Conservation (phyloP, 2,797 vertebrate species). For the Notoglanidium macrostoma region DNA sequence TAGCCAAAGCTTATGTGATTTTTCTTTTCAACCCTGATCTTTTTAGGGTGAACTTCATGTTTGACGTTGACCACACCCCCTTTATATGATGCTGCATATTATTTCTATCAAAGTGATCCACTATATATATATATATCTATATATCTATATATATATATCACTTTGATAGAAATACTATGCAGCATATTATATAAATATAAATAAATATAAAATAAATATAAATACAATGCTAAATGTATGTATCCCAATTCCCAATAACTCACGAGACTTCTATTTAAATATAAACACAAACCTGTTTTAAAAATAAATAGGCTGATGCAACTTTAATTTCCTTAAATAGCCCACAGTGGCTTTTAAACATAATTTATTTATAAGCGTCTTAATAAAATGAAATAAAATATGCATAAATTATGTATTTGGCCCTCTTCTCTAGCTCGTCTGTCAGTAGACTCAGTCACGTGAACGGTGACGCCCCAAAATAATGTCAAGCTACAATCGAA, state of each 20-base stretch:
- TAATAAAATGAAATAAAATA: neutral
- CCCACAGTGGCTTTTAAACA: neutral
- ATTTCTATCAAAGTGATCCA: neutral
- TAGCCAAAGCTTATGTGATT: too few relatives aligned
- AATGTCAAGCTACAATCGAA: slow-evolving; percentile 47
- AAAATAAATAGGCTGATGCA: neutral
- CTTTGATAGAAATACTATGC: too few relatives aligned
- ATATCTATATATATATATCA: too few relatives aligned
- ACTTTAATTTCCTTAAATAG: neutral
- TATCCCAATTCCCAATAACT: neutral
- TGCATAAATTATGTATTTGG: neutral
- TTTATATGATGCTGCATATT: neutral
- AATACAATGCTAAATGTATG: too few relatives aligned
- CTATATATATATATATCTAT: too few relatives aligned
- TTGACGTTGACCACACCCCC: neutral
- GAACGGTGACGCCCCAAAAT: slow-evolving; percentile 49
- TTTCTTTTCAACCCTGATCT: neutral
- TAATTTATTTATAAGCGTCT: neutral
- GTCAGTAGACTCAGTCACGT: slow-evolving; percentile 43
- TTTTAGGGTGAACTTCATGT: neutral
- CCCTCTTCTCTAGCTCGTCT: neutral
- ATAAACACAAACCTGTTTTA: neutral
- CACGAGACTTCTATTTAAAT: neutral
- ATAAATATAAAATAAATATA: too few relatives aligned
- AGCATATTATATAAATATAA: too few relatives aligned